Percentiles rank a stretch among this genome's conserved stretches.
phyloP scores from a whole-genome alignment of 2,797 vertebrate genomes.

The Lophius americanus region DNA sequence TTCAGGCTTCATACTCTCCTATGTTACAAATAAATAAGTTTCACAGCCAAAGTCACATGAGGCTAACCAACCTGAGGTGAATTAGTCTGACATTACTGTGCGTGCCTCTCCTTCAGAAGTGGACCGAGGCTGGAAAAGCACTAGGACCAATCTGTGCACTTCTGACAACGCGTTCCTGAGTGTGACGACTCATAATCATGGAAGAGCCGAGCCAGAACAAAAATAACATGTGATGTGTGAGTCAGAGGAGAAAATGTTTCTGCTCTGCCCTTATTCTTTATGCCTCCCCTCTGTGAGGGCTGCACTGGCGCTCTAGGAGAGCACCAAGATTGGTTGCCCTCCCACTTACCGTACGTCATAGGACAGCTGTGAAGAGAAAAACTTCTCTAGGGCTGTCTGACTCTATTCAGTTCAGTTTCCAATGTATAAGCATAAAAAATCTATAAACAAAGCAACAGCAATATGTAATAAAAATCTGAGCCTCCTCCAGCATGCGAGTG shows the following conservation, averaged over 20 bases:
- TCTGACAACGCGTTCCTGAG: conserved; percentile 15
- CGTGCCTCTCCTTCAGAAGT: background rate
- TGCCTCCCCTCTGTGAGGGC: conserved; percentile 17
- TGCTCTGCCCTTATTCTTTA: conserved; percentile 51
- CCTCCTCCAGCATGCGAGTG: too few relatives aligned
- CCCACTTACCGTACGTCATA: background rate
- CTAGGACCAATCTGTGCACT: conserved; percentile 7
- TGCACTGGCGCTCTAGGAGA: conserved; percentile 10
- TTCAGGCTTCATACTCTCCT: background rate
- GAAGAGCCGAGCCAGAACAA: conserved; percentile 26
- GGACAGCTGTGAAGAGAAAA: conserved; percentile 14
- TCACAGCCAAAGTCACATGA: background rate
- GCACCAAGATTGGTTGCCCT: background rate
- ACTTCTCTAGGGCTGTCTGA: conserved; percentile 6
- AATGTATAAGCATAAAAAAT: background rate
- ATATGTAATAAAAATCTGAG: too few relatives aligned
- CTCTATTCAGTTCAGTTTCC: background rate
- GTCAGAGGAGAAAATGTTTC: conserved; percentile 54
- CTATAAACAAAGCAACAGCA: background rate
- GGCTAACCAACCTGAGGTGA: background rate
- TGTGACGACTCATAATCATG: conserved; percentile 23
- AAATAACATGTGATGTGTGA: conserved; percentile 59
- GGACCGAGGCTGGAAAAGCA: background rate
- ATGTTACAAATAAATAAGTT: background rate
- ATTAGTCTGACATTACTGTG: background rate